Evolutionary conservation across 2,888 invertebrate species (phyloP), one percentile per base, ranked within the genome.

Genomic region (Embidobia sp.): DNA sequence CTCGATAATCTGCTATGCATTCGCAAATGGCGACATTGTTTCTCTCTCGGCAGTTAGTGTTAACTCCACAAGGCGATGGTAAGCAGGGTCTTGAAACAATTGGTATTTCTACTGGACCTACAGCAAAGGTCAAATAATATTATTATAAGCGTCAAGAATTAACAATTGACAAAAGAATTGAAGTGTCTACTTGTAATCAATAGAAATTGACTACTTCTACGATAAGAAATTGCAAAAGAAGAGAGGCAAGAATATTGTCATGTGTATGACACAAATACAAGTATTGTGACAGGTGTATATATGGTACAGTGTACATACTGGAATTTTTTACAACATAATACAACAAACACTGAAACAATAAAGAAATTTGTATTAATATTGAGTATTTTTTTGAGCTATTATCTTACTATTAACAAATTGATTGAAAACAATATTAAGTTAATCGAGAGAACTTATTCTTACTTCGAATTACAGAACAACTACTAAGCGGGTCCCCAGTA

Each of bases 21-120:
- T 93, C 93, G 85, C 95, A 95, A 40, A 93, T 91, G 0, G 94
- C 94, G 3, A 92, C 91, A 69, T 92, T 91, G 81, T 93, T 91
- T 74, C 93, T 91, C 85, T 94, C 94, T 69, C 93, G 92, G 81
- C 95, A 95, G 73, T 92, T 90, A 0, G 94, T 92, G 80, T 94
- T 94, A 35, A 92, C 86, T 53, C 94, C 94, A 81, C 94, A 94
- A 0, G 94, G 94, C 94, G 77, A 77, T 44, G 73, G 77, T 4
- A 55, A 3, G n/a, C 77, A 77, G 1, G 77, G 77, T 61, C 77
- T 66, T 10, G 55, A 6, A 2, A 13, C 0, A 8, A 49, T 2
- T 46, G 77, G 67, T n/a, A 67, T 10, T 35, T 67, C 72, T 10
- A 53, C 44, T 19, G 77, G 77, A 33, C 59, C 77, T 77, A 35